These are phyloP conservation scores for Silurus meridionalis DNA, from an alignment of 2,113 vertebrate genomes.

Conservation along the genomic window DNA sequence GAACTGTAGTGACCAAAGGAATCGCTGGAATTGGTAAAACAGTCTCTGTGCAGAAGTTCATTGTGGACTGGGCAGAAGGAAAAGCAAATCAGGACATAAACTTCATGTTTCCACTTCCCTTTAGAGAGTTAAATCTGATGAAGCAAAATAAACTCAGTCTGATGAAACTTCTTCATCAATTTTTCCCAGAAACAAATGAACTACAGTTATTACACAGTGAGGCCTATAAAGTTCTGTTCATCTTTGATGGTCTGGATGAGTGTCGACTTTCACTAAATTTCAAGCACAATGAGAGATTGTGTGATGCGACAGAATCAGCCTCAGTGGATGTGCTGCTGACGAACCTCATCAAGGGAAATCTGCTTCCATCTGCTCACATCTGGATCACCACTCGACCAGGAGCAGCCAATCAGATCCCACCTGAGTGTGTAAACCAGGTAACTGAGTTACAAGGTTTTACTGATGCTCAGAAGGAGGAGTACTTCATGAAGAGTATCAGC, in stretches of 20 bases:
- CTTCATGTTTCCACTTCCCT: not conserved
- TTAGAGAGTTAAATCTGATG: not conserved
- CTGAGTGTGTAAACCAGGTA: not conserved
- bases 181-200: not conserved
- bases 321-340: not conserved
- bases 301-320: not conserved
- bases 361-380: not conserved
- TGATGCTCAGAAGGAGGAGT: not conserved
- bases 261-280: too few relatives aligned
- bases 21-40: not conserved
- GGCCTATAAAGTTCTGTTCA: not conserved
- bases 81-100: not conserved
- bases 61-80: not conserved
- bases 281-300: not conserved
- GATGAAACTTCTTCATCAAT: not conserved
- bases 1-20: not conserved
- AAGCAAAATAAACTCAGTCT: not conserved
- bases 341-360: not conserved
- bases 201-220: not conserved
- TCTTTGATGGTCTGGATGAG: not conserved
- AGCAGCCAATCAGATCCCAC: not conserved
- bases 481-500: not conserved
- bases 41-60: too few relatives aligned
- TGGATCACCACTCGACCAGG: not conserved
- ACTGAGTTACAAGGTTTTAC: not conserved